Percentiles rank a stretch among this genome's conserved stretches.
Evolutionary conservation across 2,113 vertebrate species (phyloP).

Genomic region (Petromus typicus): DNA sequence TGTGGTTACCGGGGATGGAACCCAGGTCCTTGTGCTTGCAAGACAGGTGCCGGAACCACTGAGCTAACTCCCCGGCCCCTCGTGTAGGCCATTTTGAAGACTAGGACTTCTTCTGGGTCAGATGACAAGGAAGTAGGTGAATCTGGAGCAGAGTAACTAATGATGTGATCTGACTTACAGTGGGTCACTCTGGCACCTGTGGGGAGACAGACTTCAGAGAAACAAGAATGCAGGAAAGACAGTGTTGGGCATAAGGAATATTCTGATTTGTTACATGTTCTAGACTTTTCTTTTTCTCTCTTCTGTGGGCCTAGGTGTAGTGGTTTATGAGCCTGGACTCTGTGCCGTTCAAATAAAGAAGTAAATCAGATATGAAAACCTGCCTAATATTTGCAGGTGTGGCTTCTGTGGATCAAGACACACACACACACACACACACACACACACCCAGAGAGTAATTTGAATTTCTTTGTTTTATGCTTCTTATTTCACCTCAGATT

Average conservation of each 20-base stretch:
- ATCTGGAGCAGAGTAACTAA: neutral
- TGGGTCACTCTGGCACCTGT: neutral
- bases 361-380: slow-evolving; percentile 32
- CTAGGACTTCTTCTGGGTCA: slow-evolving; percentile 43
- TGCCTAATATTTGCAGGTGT: slow-evolving; percentile 25
- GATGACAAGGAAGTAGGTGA: neutral
- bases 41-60: no score
- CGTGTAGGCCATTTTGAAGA: neutral
- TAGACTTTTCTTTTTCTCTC: neutral
- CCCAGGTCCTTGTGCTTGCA: no score
- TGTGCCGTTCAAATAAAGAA: neutral
- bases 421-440: neutral
- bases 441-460: neutral
- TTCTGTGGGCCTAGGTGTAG: neutral
- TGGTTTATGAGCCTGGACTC: slow-evolving; percentile 35
- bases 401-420: neutral
- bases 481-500: slow-evolving; percentile 22
- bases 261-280: neutral
- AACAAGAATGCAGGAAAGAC: neutral
- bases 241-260: neutral
- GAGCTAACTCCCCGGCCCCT: no score
- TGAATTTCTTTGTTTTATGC: slow-evolving; percentile 31
- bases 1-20: no score
- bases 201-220: neutral
- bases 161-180: neutral